Conservation (phyloP, 2,888 invertebrate species). For the Pseudococcus longispinus region DNA sequence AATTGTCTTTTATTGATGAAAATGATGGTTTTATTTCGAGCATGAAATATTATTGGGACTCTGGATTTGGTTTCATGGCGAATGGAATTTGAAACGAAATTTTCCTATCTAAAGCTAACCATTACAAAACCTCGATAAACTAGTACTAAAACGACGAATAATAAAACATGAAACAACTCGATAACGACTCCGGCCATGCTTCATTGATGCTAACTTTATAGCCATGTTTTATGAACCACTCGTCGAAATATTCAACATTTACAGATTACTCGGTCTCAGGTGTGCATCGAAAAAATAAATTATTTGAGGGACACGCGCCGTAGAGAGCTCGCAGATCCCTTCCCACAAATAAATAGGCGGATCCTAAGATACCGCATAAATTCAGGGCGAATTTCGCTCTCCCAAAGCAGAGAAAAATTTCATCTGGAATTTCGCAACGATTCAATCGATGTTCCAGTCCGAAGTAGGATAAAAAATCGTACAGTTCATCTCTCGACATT, state of each 20-base stretch:
- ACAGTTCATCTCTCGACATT: not conserved
- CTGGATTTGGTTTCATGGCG: too few species aligned
- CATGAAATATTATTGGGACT: too few species aligned
- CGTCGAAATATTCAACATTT: slow-evolving; percentile 15
- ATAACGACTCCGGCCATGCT: not conserved
- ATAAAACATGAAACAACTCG: not conserved
- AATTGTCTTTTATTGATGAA: not conserved
- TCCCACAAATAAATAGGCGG: slow-evolving; percentile 2
- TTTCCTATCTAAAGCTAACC: too few species aligned
- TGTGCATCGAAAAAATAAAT: slow-evolving; percentile 2
- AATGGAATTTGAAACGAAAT: too few species aligned
- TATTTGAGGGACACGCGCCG: not conserved
- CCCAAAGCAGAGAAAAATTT: not conserved
- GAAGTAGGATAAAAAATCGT: not conserved
- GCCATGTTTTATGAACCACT: not conserved
- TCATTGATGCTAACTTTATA: not conserved
- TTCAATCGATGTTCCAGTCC: not conserved
- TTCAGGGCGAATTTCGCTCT: not conserved
- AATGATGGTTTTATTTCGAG: not conserved
- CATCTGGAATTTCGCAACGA: not conserved
- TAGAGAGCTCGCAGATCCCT: not conserved
- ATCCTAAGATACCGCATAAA: not conserved
- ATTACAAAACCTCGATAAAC: not conserved
- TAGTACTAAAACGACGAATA: not conserved
- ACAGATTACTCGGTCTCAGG: slow-evolving; percentile 26